A percentile compares a stretch with the other conserved stretches of the same genome.
Conservation (phyloP, 2,888 invertebrate genomes). For the Pandemis cinnamomeana region DNA sequence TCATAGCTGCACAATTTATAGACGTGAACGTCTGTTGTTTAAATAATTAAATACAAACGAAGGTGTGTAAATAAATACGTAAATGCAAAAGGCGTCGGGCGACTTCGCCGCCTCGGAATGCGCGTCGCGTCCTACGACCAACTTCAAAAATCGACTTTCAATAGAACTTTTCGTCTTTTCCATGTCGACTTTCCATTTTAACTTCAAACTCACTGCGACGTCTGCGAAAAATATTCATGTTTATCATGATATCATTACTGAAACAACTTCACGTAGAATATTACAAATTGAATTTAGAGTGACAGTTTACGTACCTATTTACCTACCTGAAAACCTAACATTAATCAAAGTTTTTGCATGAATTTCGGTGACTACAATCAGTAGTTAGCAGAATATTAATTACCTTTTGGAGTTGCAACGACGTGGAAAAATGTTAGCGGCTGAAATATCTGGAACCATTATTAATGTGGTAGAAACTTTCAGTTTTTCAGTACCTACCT, state of each 20-base stretch:
- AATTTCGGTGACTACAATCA: conserved; percentile 13
- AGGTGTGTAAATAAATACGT: conserved; percentile 14
- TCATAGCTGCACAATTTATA: neutral
- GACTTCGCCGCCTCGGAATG: conserved; percentile 47
- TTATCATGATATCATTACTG: conserved; percentile 34
- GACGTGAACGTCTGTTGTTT: neutral
- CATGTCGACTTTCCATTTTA: conserved; percentile 72
- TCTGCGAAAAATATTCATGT: conserved; percentile 35
- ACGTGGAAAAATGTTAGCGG: conserved; percentile 5
- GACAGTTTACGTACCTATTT: conserved; percentile 16
- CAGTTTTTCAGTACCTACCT: neutral
- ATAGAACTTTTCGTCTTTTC: conserved; percentile 66
- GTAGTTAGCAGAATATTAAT: conserved; percentile 21
- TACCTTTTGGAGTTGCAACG: conserved; percentile 9
- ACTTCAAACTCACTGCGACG: conserved; percentile 49
- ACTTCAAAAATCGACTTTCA: conserved; percentile 79
- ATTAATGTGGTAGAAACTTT: neutral
- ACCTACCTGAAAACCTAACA: conserved; percentile 16
- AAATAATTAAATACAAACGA: conserved; percentile 22
- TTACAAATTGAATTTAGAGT: conserved; percentile 9
- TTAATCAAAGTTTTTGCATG: conserved; percentile 25
- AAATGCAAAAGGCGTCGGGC: conserved; percentile 39
- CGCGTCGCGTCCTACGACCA: conserved; percentile 62
- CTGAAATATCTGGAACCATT: conserved; percentile 14
- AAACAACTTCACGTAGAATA: conserved; percentile 27